Base-by-base conservation (phyloP, 2,797 vertebrate species). In the Eospalax fontanierii region DNA sequence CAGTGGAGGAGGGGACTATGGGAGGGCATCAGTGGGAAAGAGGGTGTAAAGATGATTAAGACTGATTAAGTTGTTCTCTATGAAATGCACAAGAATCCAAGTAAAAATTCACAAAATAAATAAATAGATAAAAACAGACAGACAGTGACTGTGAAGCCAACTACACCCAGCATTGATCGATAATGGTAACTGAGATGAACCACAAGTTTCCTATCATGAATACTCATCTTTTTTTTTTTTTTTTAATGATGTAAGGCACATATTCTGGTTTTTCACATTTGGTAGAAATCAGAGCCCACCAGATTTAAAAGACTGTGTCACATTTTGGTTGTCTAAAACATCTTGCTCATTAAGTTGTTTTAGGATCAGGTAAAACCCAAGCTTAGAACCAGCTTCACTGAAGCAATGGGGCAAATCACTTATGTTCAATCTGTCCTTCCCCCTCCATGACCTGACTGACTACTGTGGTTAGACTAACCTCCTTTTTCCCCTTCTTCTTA, bases 201-300 rank as follows among this genome's bases (percentile, higher is more conserved):
- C 40, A 97, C 98, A 98, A 98, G 97, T 98, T 98, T 98, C 98
- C 98, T 98, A 95, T 98, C 98, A 98, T 54, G 97, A 98, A 99
- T 97, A 98, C 98, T 98, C 96, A 88, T 96, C 98, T 97, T 98
- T 97, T 97, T 50, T 97, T 94, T 66, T 97, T 6, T 50, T 50
- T 50, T 50, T 95, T 57, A 75, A 97, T 99, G 99, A 99, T 97
- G 96, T 97, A 98, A 99, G 99, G 98, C 99, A 99, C 98, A 99
- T 99, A 99, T 98, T 98, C 98, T 97, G 96, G 98, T 98, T 97
- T 98, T 98, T 97, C 98, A 97, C 98, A 98, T 98, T 98, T 99
- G 98, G 98, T 98, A 98, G 94, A 98, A 93, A 97, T 74, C 85
- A 96, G 98, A 97, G 96, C 92, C 97, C 98, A 98, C 92, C 97